Evolutionary conservation across 2,888 invertebrate species (phyloP).

Genomic region (Melieria picta): DNA sequence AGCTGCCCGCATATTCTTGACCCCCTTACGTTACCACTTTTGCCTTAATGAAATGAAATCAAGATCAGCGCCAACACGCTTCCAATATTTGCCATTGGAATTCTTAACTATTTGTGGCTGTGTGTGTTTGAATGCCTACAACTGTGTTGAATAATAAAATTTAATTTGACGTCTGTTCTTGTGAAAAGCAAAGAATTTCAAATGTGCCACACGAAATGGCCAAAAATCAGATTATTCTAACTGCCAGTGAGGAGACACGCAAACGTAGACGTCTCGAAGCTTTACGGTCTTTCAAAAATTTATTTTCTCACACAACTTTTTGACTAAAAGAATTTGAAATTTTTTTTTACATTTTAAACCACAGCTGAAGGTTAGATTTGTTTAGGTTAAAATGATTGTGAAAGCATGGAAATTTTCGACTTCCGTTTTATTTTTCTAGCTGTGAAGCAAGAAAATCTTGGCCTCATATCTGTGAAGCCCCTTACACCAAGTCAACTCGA

Average conservation of each 20-base stretch:
- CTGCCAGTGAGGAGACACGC: constrained; percentile 19
- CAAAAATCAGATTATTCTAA: constrained; percentile 32
- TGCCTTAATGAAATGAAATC: constrained; percentile 12
- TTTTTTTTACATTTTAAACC: not conserved
- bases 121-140: too few species aligned
- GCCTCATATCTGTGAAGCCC: too few species aligned
- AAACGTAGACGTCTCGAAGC: not conserved
- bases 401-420: too few species aligned
- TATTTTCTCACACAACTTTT: too few species aligned
- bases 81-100: not conserved
- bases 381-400: too few species aligned
- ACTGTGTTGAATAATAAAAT: constrained; percentile 23
- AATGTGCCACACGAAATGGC: constrained; percentile 30
- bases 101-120: too few species aligned
- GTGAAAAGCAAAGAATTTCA: constrained; percentile 25
- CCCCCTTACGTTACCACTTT: not conserved
- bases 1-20: constrained; percentile 4
- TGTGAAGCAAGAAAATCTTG: too few species aligned
- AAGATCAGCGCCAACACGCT: constrained; percentile 22
- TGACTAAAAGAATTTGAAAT: not conserved
- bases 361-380: too few species aligned
- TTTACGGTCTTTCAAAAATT: too few species aligned
- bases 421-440: too few species aligned
- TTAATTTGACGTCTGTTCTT: constrained; percentile 35
- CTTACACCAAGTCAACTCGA: too few species aligned